phyloP scores from a whole-genome alignment of 2,888 invertebrate genomes.

The Polydesmus complanatus region DNA sequence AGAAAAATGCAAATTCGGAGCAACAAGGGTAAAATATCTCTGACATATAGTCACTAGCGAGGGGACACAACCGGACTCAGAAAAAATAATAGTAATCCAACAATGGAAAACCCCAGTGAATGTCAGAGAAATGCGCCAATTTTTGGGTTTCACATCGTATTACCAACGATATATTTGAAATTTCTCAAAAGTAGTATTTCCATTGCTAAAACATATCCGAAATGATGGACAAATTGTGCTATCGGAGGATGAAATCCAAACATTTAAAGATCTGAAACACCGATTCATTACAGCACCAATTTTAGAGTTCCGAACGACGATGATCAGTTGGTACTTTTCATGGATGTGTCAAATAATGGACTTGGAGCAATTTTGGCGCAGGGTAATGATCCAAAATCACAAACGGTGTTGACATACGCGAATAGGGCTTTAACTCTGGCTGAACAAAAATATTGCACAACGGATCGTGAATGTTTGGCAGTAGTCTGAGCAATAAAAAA shows the following conservation, averaged over 20 bases:
- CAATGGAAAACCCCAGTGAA: neutral
- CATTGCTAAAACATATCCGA: too few species aligned
- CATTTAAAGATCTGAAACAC: too few species aligned
- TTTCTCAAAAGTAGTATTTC: too few species aligned
- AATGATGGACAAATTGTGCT: too few species aligned
- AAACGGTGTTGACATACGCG: too few species aligned
- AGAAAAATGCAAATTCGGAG: too few species aligned
- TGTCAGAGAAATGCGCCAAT: neutral
- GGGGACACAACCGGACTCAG: neutral
- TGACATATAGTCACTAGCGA: neutral
- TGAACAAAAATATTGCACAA: conserved; percentile 5
- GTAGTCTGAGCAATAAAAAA: conserved; percentile 4
- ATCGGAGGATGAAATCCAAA: too few species aligned
- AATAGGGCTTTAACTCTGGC: neutral
- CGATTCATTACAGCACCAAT: too few species aligned
- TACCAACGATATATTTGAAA: neutral
- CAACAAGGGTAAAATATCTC: too few species aligned
- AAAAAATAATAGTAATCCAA: too few species aligned
- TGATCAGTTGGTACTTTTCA: neutral
- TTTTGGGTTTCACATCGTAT: neutral
- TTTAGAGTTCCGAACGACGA: too few species aligned
- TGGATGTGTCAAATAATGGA: neutral
- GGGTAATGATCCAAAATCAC: too few species aligned
- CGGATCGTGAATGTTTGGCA: conserved; percentile 8
- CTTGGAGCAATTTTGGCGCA: conserved; percentile 8